Evolutionary conservation across 1,140 invertebrate species (phyloP), one percentile per base, ranked within the genome.

Genomic region (Tetragnatha versicolor): DNA sequence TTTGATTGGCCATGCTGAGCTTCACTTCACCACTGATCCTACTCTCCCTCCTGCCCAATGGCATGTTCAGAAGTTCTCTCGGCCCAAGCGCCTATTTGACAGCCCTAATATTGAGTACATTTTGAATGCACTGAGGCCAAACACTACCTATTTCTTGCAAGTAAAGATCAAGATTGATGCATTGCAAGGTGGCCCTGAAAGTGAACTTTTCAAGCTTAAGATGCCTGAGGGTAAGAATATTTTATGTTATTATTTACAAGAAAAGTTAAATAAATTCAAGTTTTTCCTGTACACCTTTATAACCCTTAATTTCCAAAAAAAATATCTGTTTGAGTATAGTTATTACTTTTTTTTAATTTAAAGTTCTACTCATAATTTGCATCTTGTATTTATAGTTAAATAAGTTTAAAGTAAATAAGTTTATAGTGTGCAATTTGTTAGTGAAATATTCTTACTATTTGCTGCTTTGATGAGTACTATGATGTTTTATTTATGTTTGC

Each of bases 91-190:
- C 93, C 84, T 95, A 0, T 93, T 96, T 63, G 92, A 92, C 3
- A 94, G 92, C 5, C 90, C 91, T 10, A 92, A 94, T 69, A 86
- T 95, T 70, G 93, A 96, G 83, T 94, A 95, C 84, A 90, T 94
- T 81, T 83, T 96, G 20, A 88, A 89, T 12, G 90, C 89, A 27
- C 85, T 96, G n/a, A 89, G 91, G 82, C 90, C 94, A 0, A 90
- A 92, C 53, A 94, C 93, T 0, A 88, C 90, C 29, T 96, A 96
- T 83, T 92, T 81, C 33, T 79, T 84, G 42, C 82, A 83, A 68
- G 82, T 84, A 2, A 60, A 73, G 55, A 75, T 84, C 4, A 65
- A 73, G 12, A 81, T 83, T 20, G 82, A 82, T 70, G 75, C 82
- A n/a, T 69, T 83, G 25, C 81, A 80, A 47, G 51, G 69, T 14